These are phyloP conservation scores for Dioctria linearis DNA, from an alignment of 2,888 invertebrate genomes.

Conservation along the genomic window DNA sequence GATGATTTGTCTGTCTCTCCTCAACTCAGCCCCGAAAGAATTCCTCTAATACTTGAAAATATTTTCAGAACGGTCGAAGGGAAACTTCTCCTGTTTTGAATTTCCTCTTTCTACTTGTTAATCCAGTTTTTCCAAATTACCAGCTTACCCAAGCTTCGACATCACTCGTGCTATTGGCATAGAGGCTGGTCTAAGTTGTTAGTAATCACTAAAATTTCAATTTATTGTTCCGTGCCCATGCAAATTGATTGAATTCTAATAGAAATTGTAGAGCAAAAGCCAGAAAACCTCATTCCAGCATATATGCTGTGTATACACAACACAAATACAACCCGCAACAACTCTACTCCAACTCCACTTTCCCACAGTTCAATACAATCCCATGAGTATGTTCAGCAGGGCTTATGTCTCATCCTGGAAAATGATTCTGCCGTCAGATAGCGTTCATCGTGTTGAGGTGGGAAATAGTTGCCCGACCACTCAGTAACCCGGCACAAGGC, in stretches of 20 bases:
- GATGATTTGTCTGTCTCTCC: no score
- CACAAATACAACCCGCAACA: constrained; percentile 30
- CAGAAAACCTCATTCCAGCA: constrained; percentile 35
- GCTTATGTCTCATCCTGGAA: constrained; percentile 38
- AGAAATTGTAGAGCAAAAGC: constrained; percentile 33
- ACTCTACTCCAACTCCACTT: neutral
- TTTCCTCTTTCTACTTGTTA: no score
- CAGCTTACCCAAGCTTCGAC: constrained; percentile 1
- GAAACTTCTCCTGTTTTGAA: no score
- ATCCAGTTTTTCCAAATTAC: constrained; percentile 8
- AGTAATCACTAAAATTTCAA: constrained; percentile 37
- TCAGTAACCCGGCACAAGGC: neutral
- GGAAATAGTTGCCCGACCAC: neutral
- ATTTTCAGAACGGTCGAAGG: no score
- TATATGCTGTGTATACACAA: constrained; percentile 13
- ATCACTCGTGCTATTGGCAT: constrained; percentile 7
- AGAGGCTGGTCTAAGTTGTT: constrained; percentile 6
- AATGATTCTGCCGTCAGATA: constrained; percentile 33
- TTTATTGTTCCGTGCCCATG: constrained; percentile 24
- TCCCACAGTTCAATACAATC: neutral
- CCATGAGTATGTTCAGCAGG: constrained; percentile 8
- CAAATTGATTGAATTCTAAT: constrained; percentile 45
- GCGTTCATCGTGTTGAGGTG: constrained; percentile 6
- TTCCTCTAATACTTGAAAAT: no score
- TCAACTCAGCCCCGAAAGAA: no score